phyloP scores from a whole-genome alignment of 2,797 vertebrate genomes.

The Aphelocoma californica region DNA sequence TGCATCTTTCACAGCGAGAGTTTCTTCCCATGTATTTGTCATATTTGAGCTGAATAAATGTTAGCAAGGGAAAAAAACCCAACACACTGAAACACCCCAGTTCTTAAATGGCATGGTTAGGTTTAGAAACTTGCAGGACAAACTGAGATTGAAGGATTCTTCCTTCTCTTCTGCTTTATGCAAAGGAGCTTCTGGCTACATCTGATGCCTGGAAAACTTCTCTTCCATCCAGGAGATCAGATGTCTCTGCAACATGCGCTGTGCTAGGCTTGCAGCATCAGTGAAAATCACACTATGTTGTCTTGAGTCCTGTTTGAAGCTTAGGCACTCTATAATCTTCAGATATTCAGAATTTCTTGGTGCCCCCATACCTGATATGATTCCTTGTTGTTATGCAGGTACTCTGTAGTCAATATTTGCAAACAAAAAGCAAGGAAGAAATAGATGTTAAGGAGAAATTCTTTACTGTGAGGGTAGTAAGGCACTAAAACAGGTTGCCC shows the following conservation, averaged over 20 bases:
- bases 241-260: not conserved
- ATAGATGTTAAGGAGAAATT: not conserved
- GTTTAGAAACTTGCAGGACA: not conserved
- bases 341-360: not conserved
- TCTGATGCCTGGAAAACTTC: not conserved
- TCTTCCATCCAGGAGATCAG: not conserved
- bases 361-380: not conserved
- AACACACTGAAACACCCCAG: accelerated
- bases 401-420: not conserved
- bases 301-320: not conserved
- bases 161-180: not conserved
- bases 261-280: not conserved
- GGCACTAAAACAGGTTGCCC: not conserved
- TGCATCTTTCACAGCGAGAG: not conserved
- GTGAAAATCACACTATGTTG: accelerated
- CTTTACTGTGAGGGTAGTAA: not conserved
- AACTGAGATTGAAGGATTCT: not conserved
- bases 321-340: not conserved
- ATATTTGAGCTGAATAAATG: not conserved
- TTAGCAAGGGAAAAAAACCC: not conserved
- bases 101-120: not conserved
- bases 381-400: not conserved
- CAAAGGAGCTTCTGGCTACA: not conserved
- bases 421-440: not conserved
- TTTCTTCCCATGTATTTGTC: not conserved